Evolutionary conservation across 2,113 vertebrate species (phyloP), one percentile per base, ranked within the genome.

Genomic region (Ciconia stormi): DNA sequence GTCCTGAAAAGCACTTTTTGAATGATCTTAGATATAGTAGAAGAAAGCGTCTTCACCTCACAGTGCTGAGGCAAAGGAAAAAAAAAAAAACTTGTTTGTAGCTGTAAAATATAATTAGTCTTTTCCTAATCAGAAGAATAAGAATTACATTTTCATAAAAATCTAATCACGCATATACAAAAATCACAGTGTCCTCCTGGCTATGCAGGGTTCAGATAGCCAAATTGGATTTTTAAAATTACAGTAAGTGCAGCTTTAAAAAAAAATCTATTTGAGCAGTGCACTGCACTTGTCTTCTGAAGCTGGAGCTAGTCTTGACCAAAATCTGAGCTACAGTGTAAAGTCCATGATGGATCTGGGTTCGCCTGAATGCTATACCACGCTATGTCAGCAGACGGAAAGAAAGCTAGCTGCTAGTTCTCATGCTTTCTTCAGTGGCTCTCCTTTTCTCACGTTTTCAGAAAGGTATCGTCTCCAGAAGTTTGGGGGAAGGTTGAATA

Each of bases 401-500:
- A 92, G 97, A 85, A 97, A 97, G 93, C 96, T 93, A 90, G 96
- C 97, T 96, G 95, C 93, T 98, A 94, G 93, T 93, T 94, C 93
- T 95, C 5, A 1, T 96, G 97, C 95, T 97, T 98, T 98, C 96
- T 95, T 97, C 91, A 90, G 21, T 89, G 96, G 74, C 91, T 97
- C 94, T 97, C 84, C 82, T 96, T 94, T 92, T 74, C 85, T 82
- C 77, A 50, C 36, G 77, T 91, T 97, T 96, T 93, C 82, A 87
- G 85, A 96, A 96, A 87, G 59, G 46, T 94, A 36, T 72, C 1
- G 5, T 78, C 87, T 96, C 96, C 95, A 94, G 63, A 93, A 80
- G 80, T 94, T 72, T 97, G 93, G 92, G 91, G 82, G 88, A 93
- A 94, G 94, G 91, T 91, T 90, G 90, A 93, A 94, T 92, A 96